Evolutionary conservation across 1,140 invertebrate genomes (phyloP).

Genomic region (Drosophila pectinifera): DNA sequence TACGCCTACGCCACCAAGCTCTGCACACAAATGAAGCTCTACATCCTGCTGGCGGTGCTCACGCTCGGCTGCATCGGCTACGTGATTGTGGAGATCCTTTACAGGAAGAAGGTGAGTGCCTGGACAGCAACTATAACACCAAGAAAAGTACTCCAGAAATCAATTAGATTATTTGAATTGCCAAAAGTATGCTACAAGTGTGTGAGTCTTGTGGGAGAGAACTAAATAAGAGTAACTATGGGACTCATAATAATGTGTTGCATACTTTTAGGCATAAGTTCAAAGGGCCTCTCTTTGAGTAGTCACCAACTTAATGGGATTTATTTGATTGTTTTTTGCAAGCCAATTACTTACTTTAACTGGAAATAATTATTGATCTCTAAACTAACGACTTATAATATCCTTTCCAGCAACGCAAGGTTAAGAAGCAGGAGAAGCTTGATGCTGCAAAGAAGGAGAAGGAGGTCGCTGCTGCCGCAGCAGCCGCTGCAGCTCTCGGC

Average conservation of each 20-base stretch:
- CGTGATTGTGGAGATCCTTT: constrained; percentile 92
- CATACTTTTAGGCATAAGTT: background rate
- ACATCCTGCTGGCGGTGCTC: constrained; percentile 93
- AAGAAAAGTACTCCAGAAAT: no score
- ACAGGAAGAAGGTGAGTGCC: constrained; percentile 89
- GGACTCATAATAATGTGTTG: background rate
- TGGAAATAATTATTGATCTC: background rate
- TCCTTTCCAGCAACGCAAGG: constrained; percentile 85
- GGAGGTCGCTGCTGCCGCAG: constrained; percentile 73
- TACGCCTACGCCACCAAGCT: constrained; percentile 95
- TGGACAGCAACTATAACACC: background rate
- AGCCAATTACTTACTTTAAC: no score
- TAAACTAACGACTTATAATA: background rate
- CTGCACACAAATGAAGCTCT: constrained; percentile 95
- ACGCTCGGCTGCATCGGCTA: constrained; percentile 93
- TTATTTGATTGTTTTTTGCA: no score
- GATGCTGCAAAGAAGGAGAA: constrained; percentile 85
- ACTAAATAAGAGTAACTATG: no score
- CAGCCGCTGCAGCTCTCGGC: constrained; percentile 85
- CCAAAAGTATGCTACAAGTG: background rate
- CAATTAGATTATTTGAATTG: background rate
- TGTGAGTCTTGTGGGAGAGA: no score
- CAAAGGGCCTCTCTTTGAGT: no score
- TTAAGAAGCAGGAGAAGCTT: constrained; percentile 89
- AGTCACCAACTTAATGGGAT: no score